Base-by-base conservation (phyloP, 2,888 invertebrate genomes). In the Chymomyza procnemis region DNA sequence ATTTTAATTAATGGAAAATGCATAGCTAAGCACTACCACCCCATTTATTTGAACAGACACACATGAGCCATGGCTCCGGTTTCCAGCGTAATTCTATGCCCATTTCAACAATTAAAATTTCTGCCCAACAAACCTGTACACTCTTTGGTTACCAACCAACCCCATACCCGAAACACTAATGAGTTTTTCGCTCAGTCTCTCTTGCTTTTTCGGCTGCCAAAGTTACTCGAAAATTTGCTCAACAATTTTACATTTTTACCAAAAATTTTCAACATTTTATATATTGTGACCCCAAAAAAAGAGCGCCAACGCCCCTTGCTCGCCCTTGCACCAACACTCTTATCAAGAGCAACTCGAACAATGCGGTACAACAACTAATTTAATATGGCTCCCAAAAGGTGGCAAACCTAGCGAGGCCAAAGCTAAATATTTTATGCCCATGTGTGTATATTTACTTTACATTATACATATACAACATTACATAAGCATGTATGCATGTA, bases 361-460 rank as follows among this genome's bases (percentile, higher is more conserved):
- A 55, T 48, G 67, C 54, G 48, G 62, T 69, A 81, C 81, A 80
- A 74, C 77, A 87, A 61, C 81, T 83, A 76, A 87, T 83, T 83
- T 81, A 79, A 80, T 85, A 65, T 73, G 70, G 66, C 67, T 74
- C 75, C 74, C 73, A 79, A 57, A 47, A 73, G 79, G 73, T 70
- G 69, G 71, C 54, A 14, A 21, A 21, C 54, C 21, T 18, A 54
- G 54, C 19, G 54, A 18, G 54, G 12, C 82, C 74, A 83, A 73
- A 74, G 77, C 81, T 80, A 78, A 86, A 82, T 82, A 82, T 81
- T 82, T 86, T 59, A 81, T 80, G 60, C 46, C 55, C 46, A 9
- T 66, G 64, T 61, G 6, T 66, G 55, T 64, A 41, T 72, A 41
- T 65, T 61, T 66, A 63, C 64, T 61, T 26, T 26, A 26, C 8